Evolutionary conservation across 2,888 invertebrate genomes (phyloP).

Genomic region (Drosophila dives): DNA sequence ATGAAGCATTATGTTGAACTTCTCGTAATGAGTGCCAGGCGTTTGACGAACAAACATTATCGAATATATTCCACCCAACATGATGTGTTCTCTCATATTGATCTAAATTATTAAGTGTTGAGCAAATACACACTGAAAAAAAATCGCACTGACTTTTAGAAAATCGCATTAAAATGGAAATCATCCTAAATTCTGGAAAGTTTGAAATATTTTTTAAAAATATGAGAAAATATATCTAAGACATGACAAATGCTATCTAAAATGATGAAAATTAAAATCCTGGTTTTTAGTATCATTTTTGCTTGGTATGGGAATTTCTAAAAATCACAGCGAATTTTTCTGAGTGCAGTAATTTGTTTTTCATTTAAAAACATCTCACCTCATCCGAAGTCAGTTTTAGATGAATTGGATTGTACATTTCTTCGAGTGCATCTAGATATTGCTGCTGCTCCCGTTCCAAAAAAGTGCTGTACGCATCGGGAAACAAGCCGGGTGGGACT

Average conservation of each 20-base stretch:
- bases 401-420: constrained; percentile 60
- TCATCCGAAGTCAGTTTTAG: constrained; percentile 65
- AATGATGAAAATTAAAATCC: neutral
- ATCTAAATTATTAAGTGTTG: constrained; percentile 59
- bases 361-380: constrained; percentile 43
- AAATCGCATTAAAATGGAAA: neutral
- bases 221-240: too few relatives aligned
- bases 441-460: constrained; percentile 63
- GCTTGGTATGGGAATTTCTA: too few relatives aligned
- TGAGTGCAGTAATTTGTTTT: neutral
- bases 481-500: constrained; percentile 55
- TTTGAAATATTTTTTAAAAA: too few relatives aligned
- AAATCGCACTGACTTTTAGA: neutral
- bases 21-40: constrained; percentile 57
- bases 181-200: too few relatives aligned
- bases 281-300: neutral
- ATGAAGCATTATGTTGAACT: constrained; percentile 77
- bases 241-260: too few relatives aligned
- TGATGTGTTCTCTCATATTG: constrained; percentile 74
- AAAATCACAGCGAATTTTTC: neutral
- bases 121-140: neutral
- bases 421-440: constrained; percentile 56
- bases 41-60: constrained; percentile 75
- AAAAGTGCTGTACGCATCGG: constrained; percentile 68
- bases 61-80: constrained; percentile 82